Base-by-base conservation (phyloP, 2,888 invertebrate genomes). In the Dasysyrphus albostriatus region DNA sequence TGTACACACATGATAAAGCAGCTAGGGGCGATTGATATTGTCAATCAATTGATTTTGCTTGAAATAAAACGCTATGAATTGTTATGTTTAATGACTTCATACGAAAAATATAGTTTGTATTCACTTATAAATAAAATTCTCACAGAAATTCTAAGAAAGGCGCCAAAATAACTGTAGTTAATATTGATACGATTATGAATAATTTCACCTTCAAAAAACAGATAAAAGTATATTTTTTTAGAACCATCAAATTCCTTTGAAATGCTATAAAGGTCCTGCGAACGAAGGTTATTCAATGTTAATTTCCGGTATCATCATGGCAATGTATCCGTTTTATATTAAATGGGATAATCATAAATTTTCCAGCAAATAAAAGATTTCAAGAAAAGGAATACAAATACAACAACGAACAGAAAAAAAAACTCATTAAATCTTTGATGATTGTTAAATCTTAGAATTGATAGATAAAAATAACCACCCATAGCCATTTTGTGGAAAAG, bases 391-490 rank as follows among this genome's bases (percentile, higher is more conserved):
- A 32, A 29, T 5, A 29, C 29, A n/a, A 32, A 29, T 29, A 51
- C 1, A 14, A 32, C 6, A 8, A 32, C 7, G n/a, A n/a, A n/a
- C 2, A 54, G n/a, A n/a, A n/a, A n/a, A 54, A 54, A 54, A 54
- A 54, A 14, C 54, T 54, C 54, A 54, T 54, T 32, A 32, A n/a
- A 54, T 54, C 54, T 14, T 14, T 54, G 54, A 32, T 54, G 54
- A 54, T 32, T 54, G n/a, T 14, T 54, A 14, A 54, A 32, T 54
- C 54, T 54, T 54, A n/a, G 3, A 54, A 54, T 54, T 54, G 29
- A 54, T 54, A 54, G 54, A 54, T 54, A 54, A 32, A 54, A 29
- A 54, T n/a, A 54, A 29, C 29, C 54, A 54, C 32, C 54, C 29
- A 54, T 54, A 54, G 29, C 29, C 29, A 32, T 54, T 29, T 54